phyloP scores from a whole-genome alignment of 2,797 vertebrate species.

The Moxostoma hubbsi region DNA sequence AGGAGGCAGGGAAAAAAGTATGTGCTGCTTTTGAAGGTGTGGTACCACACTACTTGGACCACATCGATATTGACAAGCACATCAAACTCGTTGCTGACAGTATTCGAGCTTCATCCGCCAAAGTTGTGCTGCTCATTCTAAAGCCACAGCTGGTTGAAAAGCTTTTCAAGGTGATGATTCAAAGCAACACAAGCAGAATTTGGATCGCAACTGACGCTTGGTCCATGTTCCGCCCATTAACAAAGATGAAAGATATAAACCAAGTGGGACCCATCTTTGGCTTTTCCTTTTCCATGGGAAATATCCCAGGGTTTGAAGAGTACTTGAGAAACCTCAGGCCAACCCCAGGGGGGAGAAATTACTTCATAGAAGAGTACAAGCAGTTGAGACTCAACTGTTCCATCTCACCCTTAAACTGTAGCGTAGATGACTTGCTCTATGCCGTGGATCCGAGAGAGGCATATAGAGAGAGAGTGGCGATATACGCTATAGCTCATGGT shows the following conservation, averaged over 20 bases:
- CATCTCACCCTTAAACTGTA: conserved; percentile 45
- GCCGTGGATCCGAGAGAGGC: conserved; percentile 39
- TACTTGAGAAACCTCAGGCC: conserved; percentile 54
- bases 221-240: conserved; percentile 48
- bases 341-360: conserved; percentile 58
- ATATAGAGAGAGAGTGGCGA: conserved; percentile 57
- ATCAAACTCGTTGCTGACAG: conserved; percentile 38
- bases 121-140: conserved; percentile 59
- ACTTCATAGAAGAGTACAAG: conserved; percentile 63
- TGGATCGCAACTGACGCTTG: conserved; percentile 66
- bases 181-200: conserved; percentile 45
- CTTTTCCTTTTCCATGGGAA: conserved; percentile 57
- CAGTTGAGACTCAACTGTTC: conserved; percentile 49
- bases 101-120: conserved; percentile 47
- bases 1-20: conserved; percentile 67
- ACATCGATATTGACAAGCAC: not conserved
- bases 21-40: conserved; percentile 56
- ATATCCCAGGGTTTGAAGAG: conserved; percentile 55
- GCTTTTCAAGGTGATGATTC: conserved; percentile 60
- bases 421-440: conserved; percentile 47
- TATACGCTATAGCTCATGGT: conserved; percentile 57
- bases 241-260: conserved; percentile 58
- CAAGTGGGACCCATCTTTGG: conserved; percentile 63
- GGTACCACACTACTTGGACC: conserved; percentile 53
- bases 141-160: conserved; percentile 52